These are phyloP conservation scores for Aphis gossypii DNA, from an alignment of 1,140 invertebrate species.

Conservation along the genomic window DNA sequence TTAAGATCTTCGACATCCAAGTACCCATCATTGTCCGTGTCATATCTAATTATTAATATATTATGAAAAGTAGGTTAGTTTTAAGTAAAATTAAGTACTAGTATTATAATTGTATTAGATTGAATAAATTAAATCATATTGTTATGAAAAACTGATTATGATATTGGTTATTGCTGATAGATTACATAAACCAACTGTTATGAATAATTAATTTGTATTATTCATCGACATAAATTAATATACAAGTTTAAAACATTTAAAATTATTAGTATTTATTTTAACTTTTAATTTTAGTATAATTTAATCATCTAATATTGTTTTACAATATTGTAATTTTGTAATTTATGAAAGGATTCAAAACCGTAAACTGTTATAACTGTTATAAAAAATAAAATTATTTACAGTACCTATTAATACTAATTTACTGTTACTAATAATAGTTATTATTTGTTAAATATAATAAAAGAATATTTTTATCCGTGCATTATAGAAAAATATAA, in stretches of 20 bases:
- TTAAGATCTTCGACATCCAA: conserved; percentile 41
- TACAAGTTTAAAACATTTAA: not conserved
- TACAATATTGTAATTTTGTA: no score
- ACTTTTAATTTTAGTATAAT: no score
- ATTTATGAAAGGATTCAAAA: no score
- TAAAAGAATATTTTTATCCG: not conserved
- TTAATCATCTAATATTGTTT: no score
- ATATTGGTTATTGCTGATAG: no score
- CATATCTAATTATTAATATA: conserved; percentile 8
- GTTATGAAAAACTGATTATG: not conserved
- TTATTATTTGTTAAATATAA: not conserved
- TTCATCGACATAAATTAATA: not conserved
- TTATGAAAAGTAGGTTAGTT: not conserved
- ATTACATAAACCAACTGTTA: not conserved
- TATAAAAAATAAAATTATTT: no score
- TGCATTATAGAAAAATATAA: not conserved
- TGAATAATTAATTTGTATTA: no score
- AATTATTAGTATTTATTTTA: not conserved
- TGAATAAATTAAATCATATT: no score
- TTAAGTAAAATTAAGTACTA: not conserved
- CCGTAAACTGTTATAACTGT: no score
- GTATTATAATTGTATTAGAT: not conserved
- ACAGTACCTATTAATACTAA: not conserved
- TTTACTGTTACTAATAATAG: not conserved
- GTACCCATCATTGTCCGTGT: conserved; percentile 44